Conservation (phyloP, 2,888 invertebrate genomes). For the Cabera pusaria region DNA sequence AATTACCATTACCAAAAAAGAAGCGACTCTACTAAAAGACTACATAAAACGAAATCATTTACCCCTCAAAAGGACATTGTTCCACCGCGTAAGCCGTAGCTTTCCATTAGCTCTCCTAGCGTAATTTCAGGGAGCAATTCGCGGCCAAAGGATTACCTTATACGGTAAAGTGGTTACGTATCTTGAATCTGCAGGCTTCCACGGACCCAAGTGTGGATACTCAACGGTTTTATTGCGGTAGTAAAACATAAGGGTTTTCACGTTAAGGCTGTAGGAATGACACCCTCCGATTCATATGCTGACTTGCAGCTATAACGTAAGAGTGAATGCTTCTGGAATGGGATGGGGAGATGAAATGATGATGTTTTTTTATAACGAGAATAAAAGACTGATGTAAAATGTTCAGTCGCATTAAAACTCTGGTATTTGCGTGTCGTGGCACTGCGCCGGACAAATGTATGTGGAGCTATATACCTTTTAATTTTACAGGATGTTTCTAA, state of each 20-base stretch:
- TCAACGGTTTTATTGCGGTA: conserved; percentile 52
- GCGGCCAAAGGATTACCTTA: conserved; percentile 48
- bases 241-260: conserved; percentile 47
- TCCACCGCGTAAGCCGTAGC: conserved; percentile 24
- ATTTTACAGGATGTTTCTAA: no score
- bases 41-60: conserved; percentile 16
- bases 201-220: conserved; percentile 43
- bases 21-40: neutral
- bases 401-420: no score
- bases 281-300: conserved; percentile 25
- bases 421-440: no score
- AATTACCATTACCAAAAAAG: no score
- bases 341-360: no score
- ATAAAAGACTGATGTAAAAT: no score
- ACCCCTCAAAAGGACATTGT: conserved; percentile 19
- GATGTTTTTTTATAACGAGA: no score
- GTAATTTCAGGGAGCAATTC: conserved; percentile 45
- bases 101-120: conserved; percentile 31
- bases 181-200: conserved; percentile 46
- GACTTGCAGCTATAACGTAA: conserved; percentile 20
- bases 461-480: no score
- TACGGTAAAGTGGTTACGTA: conserved; percentile 44
- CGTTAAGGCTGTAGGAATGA: conserved; percentile 23
- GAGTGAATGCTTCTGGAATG: no score
- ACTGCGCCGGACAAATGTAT: no score